Evolutionary conservation across 2,113 vertebrate genomes (phyloP), one percentile per base, ranked within the genome.

Genomic region (Halcyon malimbica): DNA sequence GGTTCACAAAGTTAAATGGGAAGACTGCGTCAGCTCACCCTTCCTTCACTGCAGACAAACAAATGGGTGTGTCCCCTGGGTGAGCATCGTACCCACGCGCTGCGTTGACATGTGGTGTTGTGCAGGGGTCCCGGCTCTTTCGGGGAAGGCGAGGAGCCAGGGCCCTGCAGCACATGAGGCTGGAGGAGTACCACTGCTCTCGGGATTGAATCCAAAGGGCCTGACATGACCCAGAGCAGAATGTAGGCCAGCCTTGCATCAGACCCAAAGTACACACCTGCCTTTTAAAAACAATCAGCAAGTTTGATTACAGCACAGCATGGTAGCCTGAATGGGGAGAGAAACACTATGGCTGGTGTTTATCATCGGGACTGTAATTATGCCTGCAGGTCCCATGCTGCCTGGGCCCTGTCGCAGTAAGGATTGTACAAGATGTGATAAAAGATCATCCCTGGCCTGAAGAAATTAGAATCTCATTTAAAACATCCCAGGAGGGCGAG

Each of bases 381-480:
- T 60, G 86, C 93, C 89, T 89, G 73, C 75, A 50, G 93, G 93
- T 94, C 93, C 86, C 68, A 44, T 46, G 88, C 88, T 77, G 88
- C 94, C 59, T 31, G 83, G 67, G 84, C 60, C 85, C 67, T 46
- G 35, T 59, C 3, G 6, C 3, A 13, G 63, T 28, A 73, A 77
- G 83, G 5, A 23, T 62, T 73, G 54, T 74, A 65, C 6, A 1
- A 90, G 75, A 69, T 54, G 3, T 44, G 86, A 90, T 92, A 90
- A 90, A 83, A 87, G 62, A 83, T 56, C 70, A 56, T 77, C 75
- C 79, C 67, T 63, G 93, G 59, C 94, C 91, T 67, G 83, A 80
- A 83, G 89, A 96, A 95, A 92, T 92, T 83, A 90, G 79, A 89
- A 86, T 65, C 83, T 94, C 71, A 90, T 92, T 92, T 88, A 73